Evolutionary conservation across 2,888 invertebrate genomes (phyloP), one percentile per base, ranked within the genome.

Genomic region (Achlya flavicornis): DNA sequence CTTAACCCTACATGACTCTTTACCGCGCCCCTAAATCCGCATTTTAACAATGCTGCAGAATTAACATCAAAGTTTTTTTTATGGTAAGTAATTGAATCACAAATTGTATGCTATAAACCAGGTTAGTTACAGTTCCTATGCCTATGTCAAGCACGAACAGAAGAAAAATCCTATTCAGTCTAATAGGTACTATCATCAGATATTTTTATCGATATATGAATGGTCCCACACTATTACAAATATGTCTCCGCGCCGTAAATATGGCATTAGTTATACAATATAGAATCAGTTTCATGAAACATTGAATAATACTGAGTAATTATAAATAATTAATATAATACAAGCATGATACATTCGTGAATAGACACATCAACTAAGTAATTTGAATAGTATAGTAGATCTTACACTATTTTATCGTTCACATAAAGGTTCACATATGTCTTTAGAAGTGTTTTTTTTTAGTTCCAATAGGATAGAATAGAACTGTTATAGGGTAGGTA

Each of bases 291-390:
- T 41, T 12, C 3, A 12, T 12, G 48, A 16, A 53, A 53, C 53
- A 16, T 53, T 19, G 16, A 53, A 53, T 53, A 53, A 53, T 53
- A 53, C 53, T 53, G 53, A 10, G 53, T 58, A 35, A 32, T 33
- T 59, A 41, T 26, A 16, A 60, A n/a, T 60, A 60, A 60, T 60
- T 59, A 59, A 60, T 59, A 38, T 59, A 41, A 59, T 43, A 12
- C 60, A 26, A 41, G 60, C 41, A 6, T 43, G 26, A 26, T 19
- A 16, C 41, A 19, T 53, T 41, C 26, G 41, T 12, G 41, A 60
- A 41, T 26, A 60, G 41, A 41, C 41, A 43, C 26, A 19, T 60
- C n/a, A 60, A 43, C 60, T 19, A 26, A 41, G 41, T 60, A 60
- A 60, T 60, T 60, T 26, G 60, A 26, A 26, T n/a, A 35, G 1